A percentile compares a stretch with the other conserved stretches of the same genome.
Evolutionary conservation across 2,113 vertebrate genomes (phyloP).

Genomic region (Felis chaus): DNA sequence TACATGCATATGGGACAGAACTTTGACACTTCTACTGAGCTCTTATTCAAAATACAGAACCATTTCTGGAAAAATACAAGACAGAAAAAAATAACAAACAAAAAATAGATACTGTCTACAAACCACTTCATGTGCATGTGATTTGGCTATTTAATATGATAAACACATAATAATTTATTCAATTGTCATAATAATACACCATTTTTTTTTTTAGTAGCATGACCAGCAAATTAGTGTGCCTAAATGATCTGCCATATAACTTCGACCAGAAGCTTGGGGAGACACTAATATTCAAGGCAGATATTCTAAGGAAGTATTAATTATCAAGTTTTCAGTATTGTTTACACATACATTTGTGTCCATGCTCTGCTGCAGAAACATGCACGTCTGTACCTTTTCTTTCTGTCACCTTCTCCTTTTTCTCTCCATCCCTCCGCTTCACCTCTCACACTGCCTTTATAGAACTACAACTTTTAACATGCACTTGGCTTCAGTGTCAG

Average conservation of each 20-base stretch:
- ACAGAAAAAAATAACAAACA: background rate
- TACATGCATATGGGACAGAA: background rate
- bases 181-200: background rate
- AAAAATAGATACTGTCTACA: background rate
- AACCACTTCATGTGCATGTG: background rate
- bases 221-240: background rate
- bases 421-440: background rate
- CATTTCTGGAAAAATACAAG: background rate
- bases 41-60: background rate
- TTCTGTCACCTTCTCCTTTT: background rate
- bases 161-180: background rate
- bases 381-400: background rate
- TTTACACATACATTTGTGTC: background rate
- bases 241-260: background rate
- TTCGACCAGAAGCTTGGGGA: background rate
- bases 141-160: background rate
- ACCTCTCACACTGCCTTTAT: background rate
- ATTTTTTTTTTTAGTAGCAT: background rate
- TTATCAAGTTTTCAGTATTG: background rate
- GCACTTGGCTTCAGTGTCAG: slow-evolving; percentile 44
- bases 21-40: background rate
- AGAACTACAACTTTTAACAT: slow-evolving; percentile 8
- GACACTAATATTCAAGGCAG: background rate
- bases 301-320: background rate
- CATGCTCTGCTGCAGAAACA: background rate